Evolutionary conservation across 2,888 invertebrate species (phyloP).

Genomic region (Lamproptera curius): DNA sequence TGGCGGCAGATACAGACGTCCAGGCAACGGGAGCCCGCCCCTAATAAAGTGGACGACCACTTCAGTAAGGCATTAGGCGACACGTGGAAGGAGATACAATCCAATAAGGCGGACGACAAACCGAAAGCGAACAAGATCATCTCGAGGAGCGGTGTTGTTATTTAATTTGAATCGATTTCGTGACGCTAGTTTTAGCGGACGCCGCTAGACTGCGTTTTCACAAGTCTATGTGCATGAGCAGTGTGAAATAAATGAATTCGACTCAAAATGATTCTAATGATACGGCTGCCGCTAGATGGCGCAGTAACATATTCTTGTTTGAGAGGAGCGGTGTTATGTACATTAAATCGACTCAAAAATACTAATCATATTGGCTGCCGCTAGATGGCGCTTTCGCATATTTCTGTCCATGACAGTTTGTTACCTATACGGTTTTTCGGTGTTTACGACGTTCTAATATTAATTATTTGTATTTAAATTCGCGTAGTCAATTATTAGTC

Average conservation of each 20-base stretch:
- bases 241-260: too few relatives aligned
- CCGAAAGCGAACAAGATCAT: slow-evolving; percentile 66
- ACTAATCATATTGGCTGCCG: too few relatives aligned
- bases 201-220: too few relatives aligned
- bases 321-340: too few relatives aligned
- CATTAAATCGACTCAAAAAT: too few relatives aligned
- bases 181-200: too few relatives aligned
- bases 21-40: slow-evolving; percentile 62
- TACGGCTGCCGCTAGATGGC: too few relatives aligned
- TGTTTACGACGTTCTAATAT: slow-evolving; percentile 9
- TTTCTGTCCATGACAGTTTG: slow-evolving; percentile 71
- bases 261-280: too few relatives aligned
- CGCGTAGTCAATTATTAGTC: slow-evolving; percentile 72
- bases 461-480: slow-evolving; percentile 26
- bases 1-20: slow-evolving; percentile 87
- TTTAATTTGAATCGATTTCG: too few relatives aligned
- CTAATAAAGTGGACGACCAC: slow-evolving; percentile 84
- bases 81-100: slow-evolving; percentile 87
- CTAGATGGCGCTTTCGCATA: too few relatives aligned
- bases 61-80: slow-evolving; percentile 94
- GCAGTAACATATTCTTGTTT: too few relatives aligned
- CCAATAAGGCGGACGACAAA: slow-evolving; percentile 63
- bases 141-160: slow-evolving; percentile 71
- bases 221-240: too few relatives aligned
- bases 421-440: slow-evolving; percentile 55